Percentiles rank a stretch among this genome's conserved stretches.
Conservation (phyloP, 2,888 invertebrate species). For the Eulithis prunata region DNA sequence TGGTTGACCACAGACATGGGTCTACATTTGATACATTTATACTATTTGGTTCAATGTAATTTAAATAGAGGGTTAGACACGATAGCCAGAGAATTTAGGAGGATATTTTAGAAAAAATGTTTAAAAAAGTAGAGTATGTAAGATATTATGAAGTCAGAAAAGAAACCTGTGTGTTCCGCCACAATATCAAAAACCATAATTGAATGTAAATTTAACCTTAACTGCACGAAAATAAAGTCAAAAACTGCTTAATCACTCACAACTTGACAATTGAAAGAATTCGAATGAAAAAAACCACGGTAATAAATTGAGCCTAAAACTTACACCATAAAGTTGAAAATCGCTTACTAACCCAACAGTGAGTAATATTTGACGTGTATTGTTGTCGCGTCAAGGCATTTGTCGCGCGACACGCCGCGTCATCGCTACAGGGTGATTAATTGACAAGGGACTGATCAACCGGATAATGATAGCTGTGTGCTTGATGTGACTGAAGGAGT, state of each 20-base stretch:
- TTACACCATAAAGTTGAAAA: too few species aligned
- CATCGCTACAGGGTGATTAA: constrained; percentile 26
- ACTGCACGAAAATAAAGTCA: neutral
- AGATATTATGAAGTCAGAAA: too few species aligned
- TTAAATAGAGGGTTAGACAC: neutral
- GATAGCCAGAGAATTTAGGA: too few species aligned
- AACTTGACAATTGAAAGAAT: too few species aligned
- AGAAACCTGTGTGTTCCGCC: too few species aligned
- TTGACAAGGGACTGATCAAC: constrained; percentile 25
- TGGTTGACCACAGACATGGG: neutral
- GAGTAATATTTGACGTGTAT: constrained; percentile 14
- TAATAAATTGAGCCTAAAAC: too few species aligned
- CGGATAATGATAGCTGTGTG: constrained; percentile 25
- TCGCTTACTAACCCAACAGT: neutral
- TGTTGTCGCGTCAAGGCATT: constrained; percentile 19
- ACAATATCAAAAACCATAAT: too few species aligned
- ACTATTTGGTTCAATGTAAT: neutral
- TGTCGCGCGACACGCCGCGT: constrained; percentile 27
- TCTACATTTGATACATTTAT: neutral
- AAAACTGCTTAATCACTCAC: constrained; percentile 5
- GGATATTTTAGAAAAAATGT: too few species aligned
- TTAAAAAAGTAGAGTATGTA: too few species aligned
- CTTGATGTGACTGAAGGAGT: constrained; percentile 5
- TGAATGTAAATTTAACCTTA: neutral
- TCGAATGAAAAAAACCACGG: too few species aligned